phyloP scores from a whole-genome alignment of 2,113 vertebrate genomes.

The Cygnus atratus region DNA sequence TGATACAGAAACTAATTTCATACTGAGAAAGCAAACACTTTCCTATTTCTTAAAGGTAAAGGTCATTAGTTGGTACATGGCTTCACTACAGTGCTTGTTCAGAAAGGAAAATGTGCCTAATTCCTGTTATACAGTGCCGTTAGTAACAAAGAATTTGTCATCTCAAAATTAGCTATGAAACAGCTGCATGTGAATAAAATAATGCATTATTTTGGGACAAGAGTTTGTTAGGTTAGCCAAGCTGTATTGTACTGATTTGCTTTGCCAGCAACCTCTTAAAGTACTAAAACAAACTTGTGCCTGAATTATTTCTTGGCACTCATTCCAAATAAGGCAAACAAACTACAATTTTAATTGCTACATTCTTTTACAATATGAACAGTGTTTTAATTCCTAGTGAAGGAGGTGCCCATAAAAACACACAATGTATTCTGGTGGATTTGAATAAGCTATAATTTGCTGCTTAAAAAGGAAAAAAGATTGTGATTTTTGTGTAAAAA shows the following conservation, averaged over 20 bases:
- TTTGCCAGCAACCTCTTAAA: slow-evolving; percentile 37
- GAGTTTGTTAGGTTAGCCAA: slow-evolving; percentile 12
- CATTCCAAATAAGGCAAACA: neutral
- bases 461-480: too few species aligned
- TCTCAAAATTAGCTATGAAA: neutral
- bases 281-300: neutral
- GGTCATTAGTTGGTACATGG: neutral
- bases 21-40: neutral
- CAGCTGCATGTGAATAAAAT: slow-evolving; percentile 36
- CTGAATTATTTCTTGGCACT: neutral
- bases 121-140: neutral
- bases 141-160: neutral
- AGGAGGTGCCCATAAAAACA: neutral
- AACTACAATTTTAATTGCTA: neutral
- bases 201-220: neutral
- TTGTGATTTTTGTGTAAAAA: neutral
- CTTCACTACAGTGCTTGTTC: neutral
- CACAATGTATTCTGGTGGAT: neutral
- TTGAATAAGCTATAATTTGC: too few species aligned
- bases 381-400: neutral
- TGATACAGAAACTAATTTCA: neutral
- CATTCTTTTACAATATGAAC: neutral
- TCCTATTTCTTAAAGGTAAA: neutral
- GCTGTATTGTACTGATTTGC: neutral
- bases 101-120: neutral